Evolutionary conservation across 2,797 vertebrate genomes (phyloP).

Genomic region (Helostoma temminkii): DNA sequence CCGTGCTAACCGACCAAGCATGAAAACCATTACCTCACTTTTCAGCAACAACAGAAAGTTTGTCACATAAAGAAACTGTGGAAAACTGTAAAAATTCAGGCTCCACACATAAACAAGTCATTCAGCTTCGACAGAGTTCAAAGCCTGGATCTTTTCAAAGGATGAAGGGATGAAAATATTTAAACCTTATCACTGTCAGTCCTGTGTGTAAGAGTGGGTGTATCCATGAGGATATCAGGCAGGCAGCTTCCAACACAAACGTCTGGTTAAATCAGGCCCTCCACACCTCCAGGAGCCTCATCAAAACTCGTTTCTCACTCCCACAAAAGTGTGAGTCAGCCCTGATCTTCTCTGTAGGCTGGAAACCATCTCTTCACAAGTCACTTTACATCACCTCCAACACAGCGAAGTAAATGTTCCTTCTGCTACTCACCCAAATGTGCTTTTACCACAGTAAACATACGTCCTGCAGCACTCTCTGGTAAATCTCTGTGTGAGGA

Average conservation of each 20-base stretch:
- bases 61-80: not conserved
- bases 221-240: not conserved
- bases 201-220: not conserved
- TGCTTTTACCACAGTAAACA: not conserved
- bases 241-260: constrained; percentile 8
- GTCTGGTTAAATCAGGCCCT: constrained; percentile 25
- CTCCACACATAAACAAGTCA: not conserved
- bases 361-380: not conserved
- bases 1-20: too few species aligned
- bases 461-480: not conserved
- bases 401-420: not conserved
- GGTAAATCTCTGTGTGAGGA: too few species aligned
- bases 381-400: not conserved
- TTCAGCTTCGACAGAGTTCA: not conserved
- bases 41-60: not conserved
- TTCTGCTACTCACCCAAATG: not conserved
- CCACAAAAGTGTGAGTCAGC: not conserved
- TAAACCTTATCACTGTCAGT: not conserved
- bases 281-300: constrained; percentile 6
- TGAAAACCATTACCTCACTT: not conserved
- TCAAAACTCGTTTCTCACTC: constrained; percentile 5
- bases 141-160: not conserved
- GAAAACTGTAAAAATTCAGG: not conserved
- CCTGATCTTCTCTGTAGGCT: constrained; percentile 1
- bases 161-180: not conserved